Conservation (phyloP, 2,888 invertebrate species). For the Melanchra persicariae region DNA sequence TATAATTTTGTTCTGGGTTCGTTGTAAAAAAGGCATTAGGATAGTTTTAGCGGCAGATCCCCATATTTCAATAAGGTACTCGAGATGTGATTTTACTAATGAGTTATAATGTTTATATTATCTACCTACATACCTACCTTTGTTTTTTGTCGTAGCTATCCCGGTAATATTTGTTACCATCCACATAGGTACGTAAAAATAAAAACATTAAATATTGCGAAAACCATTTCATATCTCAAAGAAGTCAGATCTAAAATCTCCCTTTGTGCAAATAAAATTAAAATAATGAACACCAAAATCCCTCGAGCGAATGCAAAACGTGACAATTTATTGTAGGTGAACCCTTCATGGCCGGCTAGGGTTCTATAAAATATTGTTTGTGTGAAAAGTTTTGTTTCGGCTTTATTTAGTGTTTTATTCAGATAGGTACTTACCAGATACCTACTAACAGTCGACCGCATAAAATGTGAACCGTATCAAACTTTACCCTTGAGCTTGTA, state of each 20-base stretch:
- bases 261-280: conserved; percentile 12
- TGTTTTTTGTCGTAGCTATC: background rate
- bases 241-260: background rate
- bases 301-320: background rate
- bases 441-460: background rate
- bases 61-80: too few relatives aligned
- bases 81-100: too few relatives aligned
- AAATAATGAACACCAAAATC: conserved; percentile 8
- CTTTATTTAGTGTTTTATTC: conserved; percentile 8
- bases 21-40: too few relatives aligned
- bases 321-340: conserved; percentile 1
- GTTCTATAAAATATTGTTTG: background rate
- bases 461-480: background rate
- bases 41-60: too few relatives aligned
- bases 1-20: too few relatives aligned
- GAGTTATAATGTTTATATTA: too few relatives aligned
- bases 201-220: background rate
- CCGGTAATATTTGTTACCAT: background rate
- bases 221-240: background rate
- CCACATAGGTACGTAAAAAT: too few relatives aligned
- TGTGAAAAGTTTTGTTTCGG: background rate
- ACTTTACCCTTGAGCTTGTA: background rate
- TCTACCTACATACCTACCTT: too few relatives aligned
- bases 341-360: background rate
- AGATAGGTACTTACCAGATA: background rate